A percentile compares a stretch with the other conserved stretches of the same genome.
Evolutionary conservation across 1,140 invertebrate genomes (phyloP).

Genomic region (Mactra quadrangularis): DNA sequence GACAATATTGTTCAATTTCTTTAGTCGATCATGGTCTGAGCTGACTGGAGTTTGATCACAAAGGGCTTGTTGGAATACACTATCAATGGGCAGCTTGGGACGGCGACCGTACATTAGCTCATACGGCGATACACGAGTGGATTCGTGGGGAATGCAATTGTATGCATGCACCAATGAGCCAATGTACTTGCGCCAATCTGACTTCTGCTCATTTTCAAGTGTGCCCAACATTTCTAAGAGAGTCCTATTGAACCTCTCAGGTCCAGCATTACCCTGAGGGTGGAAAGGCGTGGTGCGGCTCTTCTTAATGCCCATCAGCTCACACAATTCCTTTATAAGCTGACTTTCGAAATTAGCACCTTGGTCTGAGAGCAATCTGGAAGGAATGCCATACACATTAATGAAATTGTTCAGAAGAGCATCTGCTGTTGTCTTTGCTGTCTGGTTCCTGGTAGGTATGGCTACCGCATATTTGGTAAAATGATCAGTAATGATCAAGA

Average conservation of each 20-base stretch:
- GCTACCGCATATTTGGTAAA: too few relatives aligned
- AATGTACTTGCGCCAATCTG: conserved; percentile 53
- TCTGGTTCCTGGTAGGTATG: too few relatives aligned
- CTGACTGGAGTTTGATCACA: not conserved
- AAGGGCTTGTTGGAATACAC: too few relatives aligned
- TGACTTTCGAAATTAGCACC: conserved; percentile 31
- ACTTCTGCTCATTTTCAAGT: conserved; percentile 32
- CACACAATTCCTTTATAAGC: conserved; percentile 51
- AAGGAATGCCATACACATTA: too few relatives aligned
- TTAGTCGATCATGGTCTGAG: not conserved
- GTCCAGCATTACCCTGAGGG: conserved; percentile 26
- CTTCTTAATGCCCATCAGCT: conserved; percentile 32
- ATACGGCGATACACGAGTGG: conserved; percentile 51
- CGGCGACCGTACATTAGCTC: conserved; percentile 61
- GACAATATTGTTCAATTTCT: not conserved
- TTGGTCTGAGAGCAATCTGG: conserved; percentile 22
- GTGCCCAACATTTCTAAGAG: conserved; percentile 53
- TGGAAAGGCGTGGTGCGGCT: conserved; percentile 39
- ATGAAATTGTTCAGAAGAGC: too few relatives aligned
- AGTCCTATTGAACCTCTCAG: conserved; percentile 44
- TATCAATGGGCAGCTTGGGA: conserved; percentile 30
- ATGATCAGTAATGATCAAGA: too few relatives aligned
- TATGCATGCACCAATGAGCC: conserved; percentile 49
- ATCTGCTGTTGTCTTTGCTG: too few relatives aligned
- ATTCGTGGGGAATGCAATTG: conserved; percentile 58